These are phyloP conservation scores for Malthinus flaveolus DNA, from an alignment of 2,888 invertebrate species.

Conservation along the genomic window DNA sequence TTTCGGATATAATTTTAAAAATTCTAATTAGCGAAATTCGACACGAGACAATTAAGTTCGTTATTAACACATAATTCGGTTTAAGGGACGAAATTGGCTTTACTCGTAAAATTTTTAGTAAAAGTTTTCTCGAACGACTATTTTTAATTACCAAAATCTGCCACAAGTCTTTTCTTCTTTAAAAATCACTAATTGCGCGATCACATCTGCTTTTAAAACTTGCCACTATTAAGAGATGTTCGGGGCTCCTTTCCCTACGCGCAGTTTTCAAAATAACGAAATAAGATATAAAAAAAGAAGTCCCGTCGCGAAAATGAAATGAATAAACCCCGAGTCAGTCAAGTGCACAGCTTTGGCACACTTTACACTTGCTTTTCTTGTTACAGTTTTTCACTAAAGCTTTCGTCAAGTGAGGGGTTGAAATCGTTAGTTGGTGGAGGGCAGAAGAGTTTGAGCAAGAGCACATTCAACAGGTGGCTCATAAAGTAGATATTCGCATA, in stretches of 20 bases:
- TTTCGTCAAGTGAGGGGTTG: conserved; percentile 44
- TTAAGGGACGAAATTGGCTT: too few relatives aligned
- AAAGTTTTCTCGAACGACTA: too few relatives aligned
- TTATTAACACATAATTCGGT: conserved; percentile 1
- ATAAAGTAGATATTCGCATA: conserved; percentile 60
- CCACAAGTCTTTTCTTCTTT: too few relatives aligned
- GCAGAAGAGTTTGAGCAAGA: conserved; percentile 37
- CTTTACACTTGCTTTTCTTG: conserved; percentile 39
- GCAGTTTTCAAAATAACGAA: background rate
- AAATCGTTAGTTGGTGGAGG: conserved; percentile 41
- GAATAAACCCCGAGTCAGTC: conserved; percentile 14
- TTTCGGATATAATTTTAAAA: background rate
- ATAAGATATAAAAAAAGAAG: background rate
- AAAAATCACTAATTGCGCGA: too few relatives aligned
- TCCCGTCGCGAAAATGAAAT: conserved; percentile 1
- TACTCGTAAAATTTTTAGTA: too few relatives aligned
- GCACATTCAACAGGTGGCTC: conserved; percentile 56
- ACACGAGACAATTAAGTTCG: background rate
- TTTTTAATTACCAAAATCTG: too few relatives aligned
- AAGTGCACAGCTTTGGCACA: conserved; percentile 27
- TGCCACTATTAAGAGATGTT: background rate
- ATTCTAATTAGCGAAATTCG: background rate
- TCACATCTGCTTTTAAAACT: too few relatives aligned
- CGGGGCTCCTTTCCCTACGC: background rate
- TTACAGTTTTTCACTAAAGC: conserved; percentile 33